Conservation (phyloP, 2,113 vertebrate genomes). For the Condylura cristata region DNA sequence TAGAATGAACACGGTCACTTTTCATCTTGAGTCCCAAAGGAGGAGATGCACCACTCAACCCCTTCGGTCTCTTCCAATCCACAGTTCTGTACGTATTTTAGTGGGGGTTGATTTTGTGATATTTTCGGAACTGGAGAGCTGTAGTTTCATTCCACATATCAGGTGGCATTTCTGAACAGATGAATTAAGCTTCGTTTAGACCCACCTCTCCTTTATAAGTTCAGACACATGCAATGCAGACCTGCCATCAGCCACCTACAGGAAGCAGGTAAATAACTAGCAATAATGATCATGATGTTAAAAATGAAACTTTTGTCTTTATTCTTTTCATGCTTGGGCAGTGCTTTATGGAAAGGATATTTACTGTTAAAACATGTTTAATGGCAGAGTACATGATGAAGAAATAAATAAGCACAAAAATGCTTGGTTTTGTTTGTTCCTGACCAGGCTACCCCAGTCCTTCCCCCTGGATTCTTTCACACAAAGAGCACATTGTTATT, state of each 20-base stretch:
- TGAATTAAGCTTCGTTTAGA: conserved; percentile 56
- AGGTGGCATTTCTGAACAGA: conserved; percentile 67
- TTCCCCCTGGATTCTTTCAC: conserved; percentile 94
- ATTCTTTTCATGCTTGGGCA: conserved; percentile 88
- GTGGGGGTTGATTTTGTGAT: not conserved
- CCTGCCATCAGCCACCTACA: conserved; percentile 70
- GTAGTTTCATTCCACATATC: not conserved
- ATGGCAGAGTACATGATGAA: conserved; percentile 90
- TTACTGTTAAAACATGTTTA: conserved; percentile 93
- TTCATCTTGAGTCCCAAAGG: not conserved
- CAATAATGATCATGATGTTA: conserved; percentile 80
- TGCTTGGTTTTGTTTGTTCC: conserved; percentile 84
- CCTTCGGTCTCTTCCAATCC: not conserved
- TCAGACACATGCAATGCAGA: conserved; percentile 61
- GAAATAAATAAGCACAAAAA: conserved; percentile 89
- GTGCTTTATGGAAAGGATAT: conserved; percentile 88
- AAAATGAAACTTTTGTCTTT: conserved; percentile 84
- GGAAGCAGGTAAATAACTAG: conserved; percentile 82
- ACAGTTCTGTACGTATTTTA: not conserved
- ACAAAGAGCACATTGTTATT: conserved; percentile 98
- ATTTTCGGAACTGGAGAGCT: conserved; percentile 30
- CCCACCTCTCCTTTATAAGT: conserved; percentile 56
- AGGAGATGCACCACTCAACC: not conserved
- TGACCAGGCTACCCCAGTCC: conserved; percentile 89
- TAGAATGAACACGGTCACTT: not conserved